Conservation (phyloP, 2,113 vertebrate genomes). For the Todiramphus saurophagus region DNA sequence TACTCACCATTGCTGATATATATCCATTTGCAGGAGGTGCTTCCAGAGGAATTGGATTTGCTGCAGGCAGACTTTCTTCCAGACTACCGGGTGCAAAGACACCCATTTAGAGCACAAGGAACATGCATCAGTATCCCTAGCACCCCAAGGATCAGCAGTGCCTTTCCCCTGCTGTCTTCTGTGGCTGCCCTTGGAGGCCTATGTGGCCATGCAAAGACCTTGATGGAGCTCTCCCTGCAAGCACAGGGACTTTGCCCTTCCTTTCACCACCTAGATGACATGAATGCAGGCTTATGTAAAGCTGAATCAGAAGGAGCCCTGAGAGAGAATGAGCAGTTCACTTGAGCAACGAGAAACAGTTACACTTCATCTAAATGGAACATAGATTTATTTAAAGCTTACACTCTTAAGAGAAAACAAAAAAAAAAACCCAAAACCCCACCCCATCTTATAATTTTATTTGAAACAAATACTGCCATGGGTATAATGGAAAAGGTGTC, state of each 20-base stretch:
- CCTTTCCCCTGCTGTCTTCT: neutral
- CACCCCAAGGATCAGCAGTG: neutral
- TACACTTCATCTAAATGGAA: neutral
- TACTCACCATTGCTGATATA: neutral
- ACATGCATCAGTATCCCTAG: neutral
- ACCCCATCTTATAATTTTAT: neutral
- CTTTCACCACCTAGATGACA: neutral
- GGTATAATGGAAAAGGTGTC: neutral
- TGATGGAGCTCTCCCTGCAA: neutral
- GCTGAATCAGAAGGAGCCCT: neutral
- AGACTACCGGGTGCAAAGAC: neutral
- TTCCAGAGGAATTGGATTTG: neutral
- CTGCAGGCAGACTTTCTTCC: neutral
- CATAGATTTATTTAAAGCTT: conserved; percentile 4
- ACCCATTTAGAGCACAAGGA: neutral
- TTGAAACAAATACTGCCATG: neutral
- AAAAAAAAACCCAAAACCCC: too few relatives aligned
- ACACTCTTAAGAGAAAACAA: neutral
- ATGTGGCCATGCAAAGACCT: rapidly evolving
- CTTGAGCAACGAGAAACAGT: neutral
- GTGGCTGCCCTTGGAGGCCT: neutral
- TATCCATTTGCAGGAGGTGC: neutral
- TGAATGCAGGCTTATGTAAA: neutral
- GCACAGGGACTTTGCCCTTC: neutral
- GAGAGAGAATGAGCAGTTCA: neutral